Evolutionary conservation across 2,113 vertebrate genomes (phyloP).

Genomic region (Cyprinodon brontotheroides): DNA sequence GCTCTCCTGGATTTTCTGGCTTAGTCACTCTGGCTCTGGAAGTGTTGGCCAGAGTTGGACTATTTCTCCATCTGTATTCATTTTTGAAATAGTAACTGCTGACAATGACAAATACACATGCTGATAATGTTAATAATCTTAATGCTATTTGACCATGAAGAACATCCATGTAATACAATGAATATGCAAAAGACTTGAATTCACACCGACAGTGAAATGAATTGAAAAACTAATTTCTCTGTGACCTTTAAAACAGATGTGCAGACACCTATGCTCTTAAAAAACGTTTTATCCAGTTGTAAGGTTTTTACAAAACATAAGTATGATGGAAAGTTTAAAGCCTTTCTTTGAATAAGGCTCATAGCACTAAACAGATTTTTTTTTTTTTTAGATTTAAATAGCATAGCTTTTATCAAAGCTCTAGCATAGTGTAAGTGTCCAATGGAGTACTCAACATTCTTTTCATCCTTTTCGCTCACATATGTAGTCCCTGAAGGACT

Average conservation of each 20-base stretch:
- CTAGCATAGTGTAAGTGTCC: no score
- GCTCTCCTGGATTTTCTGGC: conserved; percentile 46
- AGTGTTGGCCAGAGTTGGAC: neutral
- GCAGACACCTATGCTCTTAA: neutral
- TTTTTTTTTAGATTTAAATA: no score
- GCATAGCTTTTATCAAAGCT: no score
- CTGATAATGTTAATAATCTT: neutral
- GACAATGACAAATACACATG: neutral
- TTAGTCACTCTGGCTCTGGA: conserved; percentile 19
- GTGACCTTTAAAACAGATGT: neutral
- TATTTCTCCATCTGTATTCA: conserved; percentile 6
- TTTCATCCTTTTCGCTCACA: no score
- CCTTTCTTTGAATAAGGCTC: no score
- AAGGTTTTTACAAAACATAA: no score
- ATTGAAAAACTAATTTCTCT: neutral
- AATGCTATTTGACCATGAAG: neutral
- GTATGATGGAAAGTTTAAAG: no score
- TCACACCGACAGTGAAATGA: neutral
- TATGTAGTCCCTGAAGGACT: no score
- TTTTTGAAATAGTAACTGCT: conserved; percentile 6
- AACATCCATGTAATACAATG: neutral
- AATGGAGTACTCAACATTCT: no score
- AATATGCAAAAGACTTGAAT: neutral
- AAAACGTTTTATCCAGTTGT: no score
- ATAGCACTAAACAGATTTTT: no score